These are phyloP conservation scores for Hucho hucho DNA, from an alignment of 2,113 vertebrate species.

Conservation along the genomic window DNA sequence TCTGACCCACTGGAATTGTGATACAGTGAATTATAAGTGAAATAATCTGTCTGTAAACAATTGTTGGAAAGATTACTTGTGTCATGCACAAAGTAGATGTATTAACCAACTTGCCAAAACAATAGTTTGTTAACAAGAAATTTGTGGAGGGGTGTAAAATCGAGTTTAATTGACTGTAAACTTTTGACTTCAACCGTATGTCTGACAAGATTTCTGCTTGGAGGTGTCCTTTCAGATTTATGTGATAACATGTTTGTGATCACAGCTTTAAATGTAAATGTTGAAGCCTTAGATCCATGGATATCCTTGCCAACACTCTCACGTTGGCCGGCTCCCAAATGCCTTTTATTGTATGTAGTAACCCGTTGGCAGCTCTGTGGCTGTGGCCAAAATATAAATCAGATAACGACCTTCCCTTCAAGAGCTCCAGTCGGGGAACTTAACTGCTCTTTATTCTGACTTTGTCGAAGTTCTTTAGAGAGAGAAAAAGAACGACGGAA, in stretches of 20 bases:
- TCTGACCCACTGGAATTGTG: no score
- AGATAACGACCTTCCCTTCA: not conserved
- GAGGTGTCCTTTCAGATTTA: not conserved
- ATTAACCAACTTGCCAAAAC: no score
- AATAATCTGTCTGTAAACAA: no score
- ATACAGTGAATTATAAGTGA: no score
- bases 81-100: no score
- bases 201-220: not conserved
- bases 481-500: not conserved
- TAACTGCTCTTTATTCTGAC: not conserved
- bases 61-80: no score
- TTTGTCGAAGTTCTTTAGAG: not conserved
- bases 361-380: not conserved
- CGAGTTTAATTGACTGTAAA: no score
- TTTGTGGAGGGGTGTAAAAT: no score
- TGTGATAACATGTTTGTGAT: not conserved
- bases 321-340: not conserved
- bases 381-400: slow-evolving; percentile 4
- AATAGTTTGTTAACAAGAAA: no score
- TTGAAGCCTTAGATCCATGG: not conserved
- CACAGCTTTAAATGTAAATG: not conserved
- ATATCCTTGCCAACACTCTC: not conserved
- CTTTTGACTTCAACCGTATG: no score
- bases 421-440: not conserved
- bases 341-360: slow-evolving; percentile 1